Base-by-base conservation (phyloP, 2,797 vertebrate species). In the Phoebastria nigripes region DNA sequence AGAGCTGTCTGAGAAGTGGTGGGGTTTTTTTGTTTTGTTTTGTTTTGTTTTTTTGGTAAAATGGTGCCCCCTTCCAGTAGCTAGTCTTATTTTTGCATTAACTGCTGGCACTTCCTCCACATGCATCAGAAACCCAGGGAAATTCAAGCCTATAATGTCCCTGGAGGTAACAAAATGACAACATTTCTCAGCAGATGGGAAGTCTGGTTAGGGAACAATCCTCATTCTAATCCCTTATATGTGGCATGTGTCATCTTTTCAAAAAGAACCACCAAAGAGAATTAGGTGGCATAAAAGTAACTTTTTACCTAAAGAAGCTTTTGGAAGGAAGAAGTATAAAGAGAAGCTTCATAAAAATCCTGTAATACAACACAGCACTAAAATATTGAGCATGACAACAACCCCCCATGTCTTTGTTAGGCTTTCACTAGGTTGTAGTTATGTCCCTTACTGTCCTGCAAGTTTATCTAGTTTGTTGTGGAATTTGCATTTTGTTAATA, bases 241-340 rank as follows among this genome's bases (percentile, higher is more conserved):
- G 69, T n/a, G 22, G 5, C 5, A 5, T 1, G 10, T 42, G 15
- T 4, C 5, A 1, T 19, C 24, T 66, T 56, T 37, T 51, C 15
- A 17, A 3, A 73, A 65, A 76, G 15, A 87, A 4, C 12, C 74
- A 46, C 26, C 19, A 11, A 61, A 71, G 59, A 51, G 39, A 44
- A 9, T 9, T 65, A 29, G 18, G 25, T 51, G 35, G 13, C 26
- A 15, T 7, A 49, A 61, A 89, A 77, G 8, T 12, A 55, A 25
- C 12, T 61, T 73, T 89, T 70, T 65, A 28, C 35, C 8, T 44
- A 28, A 51, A 54, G 39, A 82, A 71, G 26, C 5, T 89, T 86
- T 70, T 16, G 25, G 22, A 35, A 37, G 7, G 17, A 74, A 55
- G 37, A 58, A n/a, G 29, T 13, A 14, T 44, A 47, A 61, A 61